Base-by-base conservation (phyloP, 2,797 vertebrate species). In the Sebastes jordani region DNA sequence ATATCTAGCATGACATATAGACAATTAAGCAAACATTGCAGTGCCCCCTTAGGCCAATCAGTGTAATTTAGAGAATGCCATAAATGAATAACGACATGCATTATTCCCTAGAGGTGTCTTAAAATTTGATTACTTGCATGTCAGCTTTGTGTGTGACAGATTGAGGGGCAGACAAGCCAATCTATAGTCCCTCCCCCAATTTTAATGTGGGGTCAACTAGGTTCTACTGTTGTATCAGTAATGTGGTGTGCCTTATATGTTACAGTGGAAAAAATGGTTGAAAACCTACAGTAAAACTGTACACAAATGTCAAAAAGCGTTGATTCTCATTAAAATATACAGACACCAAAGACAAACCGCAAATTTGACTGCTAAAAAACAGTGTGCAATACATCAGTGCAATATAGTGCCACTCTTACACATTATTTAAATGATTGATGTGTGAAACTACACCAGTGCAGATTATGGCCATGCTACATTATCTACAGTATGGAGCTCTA, bases 71-170 rank as follows among this genome's bases (percentile, higher is more conserved):
- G 11, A 52, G 36, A 74, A 68, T 63, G 73, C 4, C 58, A 72
- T 18, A 42, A 69, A 61, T 74, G 27, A 78, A 61, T 42, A 68
- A 78, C 38, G 49, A 16, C 22, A n/a, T 55, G 23, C 32, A 69
- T 78, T 72, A 78, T 68, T 82, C 71, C 73, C 79, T 8, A 3
- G 16, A 80, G 62, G 25, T 67, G 32, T 71, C 74, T 82, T 80
- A 42, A 68, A 71, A 70, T 80, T 55, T 71, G 56, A 84, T 82
- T 67, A 74, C 42, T 1, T 4, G 7, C 27, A 63, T 68, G 73
- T 49, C 61, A 74, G 65, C 25, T 64, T 38, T 66, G 55, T 73
- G 68, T 75, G 38, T 70, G 54, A 70, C 38, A 68, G 71, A 81
- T 54, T 78, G 58, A 86, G 71, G 25, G n/a, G 46, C 7, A 38